phyloP scores from a whole-genome alignment of 1,140 invertebrate genomes.

The Bombyx mandarina region DNA sequence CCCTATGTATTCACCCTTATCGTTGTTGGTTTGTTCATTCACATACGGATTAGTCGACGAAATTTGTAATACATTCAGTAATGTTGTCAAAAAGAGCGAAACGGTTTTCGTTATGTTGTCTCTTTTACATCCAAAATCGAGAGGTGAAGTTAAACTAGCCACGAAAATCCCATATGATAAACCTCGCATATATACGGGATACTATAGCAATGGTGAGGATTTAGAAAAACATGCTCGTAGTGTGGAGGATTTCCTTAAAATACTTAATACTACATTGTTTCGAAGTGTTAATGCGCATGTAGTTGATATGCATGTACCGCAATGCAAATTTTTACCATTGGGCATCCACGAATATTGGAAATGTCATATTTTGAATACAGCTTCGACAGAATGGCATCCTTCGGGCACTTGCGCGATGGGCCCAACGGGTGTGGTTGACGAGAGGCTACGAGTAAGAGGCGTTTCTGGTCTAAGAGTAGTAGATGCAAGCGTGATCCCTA shows the following conservation, averaged over 20 bases:
- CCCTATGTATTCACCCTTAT: slow-evolving; percentile 54
- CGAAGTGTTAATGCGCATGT: slow-evolving; percentile 59
- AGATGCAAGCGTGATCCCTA: slow-evolving; percentile 51
- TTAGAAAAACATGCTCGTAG: slow-evolving; percentile 73
- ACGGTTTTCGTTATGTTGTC: slow-evolving; percentile 86
- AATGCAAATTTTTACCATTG: slow-evolving; percentile 72
- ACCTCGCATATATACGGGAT: slow-evolving; percentile 78
- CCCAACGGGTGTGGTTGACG: slow-evolving; percentile 72
- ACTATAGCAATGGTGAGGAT: slow-evolving; percentile 22
- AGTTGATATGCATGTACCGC: slow-evolving; percentile 44
- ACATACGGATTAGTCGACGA: slow-evolving; percentile 76
- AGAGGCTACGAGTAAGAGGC: slow-evolving; percentile 61
- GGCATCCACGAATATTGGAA: slow-evolving; percentile 78
- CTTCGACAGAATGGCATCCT: slow-evolving; percentile 46
- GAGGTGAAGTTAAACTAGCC: slow-evolving; percentile 81
- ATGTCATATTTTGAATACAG: slow-evolving; percentile 46
- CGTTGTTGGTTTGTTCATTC: slow-evolving; percentile 79
- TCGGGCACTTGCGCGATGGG: slow-evolving; percentile 76
- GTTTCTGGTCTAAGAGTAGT: slow-evolving; percentile 56
- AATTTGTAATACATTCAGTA: slow-evolving; percentile 27
- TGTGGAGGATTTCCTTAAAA: slow-evolving; percentile 73
- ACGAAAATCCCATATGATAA: slow-evolving; percentile 86
- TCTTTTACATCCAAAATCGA: slow-evolving; percentile 82
- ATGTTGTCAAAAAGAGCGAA: slow-evolving; percentile 75
- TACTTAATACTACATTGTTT: slow-evolving; percentile 72